Percentiles rank a stretch among this genome's conserved stretches.
These are phyloP conservation scores for Brachirus orientalis DNA, from an alignment of 2,113 vertebrate species.

Conservation along the genomic window DNA sequence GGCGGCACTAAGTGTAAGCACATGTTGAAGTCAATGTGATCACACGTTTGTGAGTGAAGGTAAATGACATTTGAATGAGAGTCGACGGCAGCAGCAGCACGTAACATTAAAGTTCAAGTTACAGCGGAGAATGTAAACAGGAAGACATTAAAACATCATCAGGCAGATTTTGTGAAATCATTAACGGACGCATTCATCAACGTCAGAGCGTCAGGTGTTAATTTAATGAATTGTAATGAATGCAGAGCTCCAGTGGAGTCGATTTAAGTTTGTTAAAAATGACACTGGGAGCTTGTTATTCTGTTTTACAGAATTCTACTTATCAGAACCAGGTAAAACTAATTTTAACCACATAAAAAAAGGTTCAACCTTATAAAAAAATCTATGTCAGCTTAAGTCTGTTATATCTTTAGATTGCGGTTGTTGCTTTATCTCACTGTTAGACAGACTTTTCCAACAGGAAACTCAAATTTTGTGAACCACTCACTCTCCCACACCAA, in stretches of 20 bases:
- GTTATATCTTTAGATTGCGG: no score
- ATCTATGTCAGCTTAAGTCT: no score
- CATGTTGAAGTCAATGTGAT: conserved; percentile 59
- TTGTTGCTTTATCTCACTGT: no score
- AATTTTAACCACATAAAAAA: no score
- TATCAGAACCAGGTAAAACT: no score
- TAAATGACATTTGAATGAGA: conserved; percentile 38
- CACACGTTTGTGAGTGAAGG: conserved; percentile 26
- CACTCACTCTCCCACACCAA: no score
- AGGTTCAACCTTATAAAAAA: no score
- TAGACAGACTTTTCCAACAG: no score
- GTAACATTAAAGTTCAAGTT: conserved; percentile 19
- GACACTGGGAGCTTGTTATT: not conserved
- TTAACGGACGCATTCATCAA: conserved; percentile 15
- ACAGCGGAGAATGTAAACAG: conserved; percentile 37
- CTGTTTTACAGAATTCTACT: not conserved
- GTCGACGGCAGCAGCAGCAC: conserved; percentile 6
- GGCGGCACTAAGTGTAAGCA: conserved; percentile 54
- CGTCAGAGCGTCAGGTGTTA: not conserved
- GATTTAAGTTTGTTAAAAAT: conserved; percentile 3
- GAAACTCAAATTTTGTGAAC: no score
- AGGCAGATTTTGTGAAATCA: conserved; percentile 23
- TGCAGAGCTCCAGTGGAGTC: not conserved
- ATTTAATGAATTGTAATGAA: conserved; percentile 18
- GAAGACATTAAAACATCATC: conserved; percentile 38